Conservation (phyloP, 2,888 invertebrate genomes). For the Acronicta psi region DNA sequence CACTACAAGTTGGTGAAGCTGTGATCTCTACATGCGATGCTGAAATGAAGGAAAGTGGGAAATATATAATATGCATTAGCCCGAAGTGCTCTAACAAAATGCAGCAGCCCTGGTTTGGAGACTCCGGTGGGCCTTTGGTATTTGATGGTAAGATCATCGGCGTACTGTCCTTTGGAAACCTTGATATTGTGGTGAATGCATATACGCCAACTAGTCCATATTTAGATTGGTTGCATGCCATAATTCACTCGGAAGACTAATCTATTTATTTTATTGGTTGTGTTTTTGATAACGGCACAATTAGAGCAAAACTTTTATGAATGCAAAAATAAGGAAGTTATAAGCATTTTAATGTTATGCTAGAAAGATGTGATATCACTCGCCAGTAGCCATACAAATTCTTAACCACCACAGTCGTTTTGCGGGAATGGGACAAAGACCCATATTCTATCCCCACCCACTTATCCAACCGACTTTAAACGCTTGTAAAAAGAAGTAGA, state of each 20-base stretch:
- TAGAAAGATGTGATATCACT: too few relatives aligned
- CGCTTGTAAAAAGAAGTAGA: too few relatives aligned
- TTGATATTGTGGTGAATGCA: background rate
- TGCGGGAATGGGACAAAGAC: too few relatives aligned
- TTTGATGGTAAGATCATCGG: background rate
- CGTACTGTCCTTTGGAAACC: background rate
- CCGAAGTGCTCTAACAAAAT: background rate
- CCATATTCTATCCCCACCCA: too few relatives aligned
- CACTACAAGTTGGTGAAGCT: constrained; percentile 8
- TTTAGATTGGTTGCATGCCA: background rate
- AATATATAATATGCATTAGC: background rate
- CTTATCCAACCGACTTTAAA: too few relatives aligned
- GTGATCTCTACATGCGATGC: background rate
- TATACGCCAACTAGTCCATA: background rate
- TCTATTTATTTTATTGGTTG: background rate
- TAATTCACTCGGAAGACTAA: background rate
- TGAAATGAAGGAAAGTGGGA: background rate
- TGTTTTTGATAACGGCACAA: background rate
- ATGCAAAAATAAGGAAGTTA: too few relatives aligned
- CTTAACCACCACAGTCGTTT: too few relatives aligned
- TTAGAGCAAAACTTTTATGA: too few relatives aligned
- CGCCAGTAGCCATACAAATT: too few relatives aligned
- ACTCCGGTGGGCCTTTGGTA: background rate
- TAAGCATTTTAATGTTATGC: too few relatives aligned
- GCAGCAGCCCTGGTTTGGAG: background rate